These are phyloP conservation scores for Spisula subtruncata DNA, from an alignment of 2,888 invertebrate genomes.

Conservation along the genomic window DNA sequence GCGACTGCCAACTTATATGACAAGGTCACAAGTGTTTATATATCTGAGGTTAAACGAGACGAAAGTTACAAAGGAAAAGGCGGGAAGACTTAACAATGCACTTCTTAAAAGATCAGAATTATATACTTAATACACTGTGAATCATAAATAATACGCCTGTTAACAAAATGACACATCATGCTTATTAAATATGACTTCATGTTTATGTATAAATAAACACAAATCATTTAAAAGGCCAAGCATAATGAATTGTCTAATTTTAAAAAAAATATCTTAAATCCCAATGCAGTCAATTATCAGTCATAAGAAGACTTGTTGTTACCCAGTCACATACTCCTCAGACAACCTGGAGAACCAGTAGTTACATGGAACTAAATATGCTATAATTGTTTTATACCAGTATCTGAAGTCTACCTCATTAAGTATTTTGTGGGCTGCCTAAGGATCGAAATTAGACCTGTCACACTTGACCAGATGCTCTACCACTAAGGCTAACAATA, in stretches of 20 bases:
- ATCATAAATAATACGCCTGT: background rate
- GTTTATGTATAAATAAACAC: background rate
- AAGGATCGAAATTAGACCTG: too few species aligned
- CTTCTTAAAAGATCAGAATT: background rate
- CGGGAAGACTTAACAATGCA: slow-evolving; percentile 1
- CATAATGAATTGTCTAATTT: background rate
- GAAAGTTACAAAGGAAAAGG: background rate
- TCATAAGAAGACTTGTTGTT: too few species aligned
- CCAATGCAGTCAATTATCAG: too few species aligned
- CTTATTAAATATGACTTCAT: background rate
- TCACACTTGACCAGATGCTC: too few species aligned
- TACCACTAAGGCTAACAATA: too few species aligned
- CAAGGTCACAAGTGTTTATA: background rate
- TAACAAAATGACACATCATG: background rate
- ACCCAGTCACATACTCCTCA: too few species aligned
- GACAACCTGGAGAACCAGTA: too few species aligned
- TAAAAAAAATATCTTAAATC: too few species aligned
- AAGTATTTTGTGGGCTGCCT: too few species aligned
- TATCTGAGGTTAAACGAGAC: background rate
- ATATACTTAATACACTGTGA: background rate
- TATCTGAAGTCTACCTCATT: too few species aligned
- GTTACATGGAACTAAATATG: too few species aligned
- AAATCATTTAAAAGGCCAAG: background rate
- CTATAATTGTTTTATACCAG: too few species aligned
- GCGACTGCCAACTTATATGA: background rate